A percentile compares a stretch with the other conserved stretches of the same genome.
These are phyloP conservation scores for Motacilla tschutschensis DNA, from an alignment of 2,113 vertebrate species.

Conservation along the genomic window DNA sequence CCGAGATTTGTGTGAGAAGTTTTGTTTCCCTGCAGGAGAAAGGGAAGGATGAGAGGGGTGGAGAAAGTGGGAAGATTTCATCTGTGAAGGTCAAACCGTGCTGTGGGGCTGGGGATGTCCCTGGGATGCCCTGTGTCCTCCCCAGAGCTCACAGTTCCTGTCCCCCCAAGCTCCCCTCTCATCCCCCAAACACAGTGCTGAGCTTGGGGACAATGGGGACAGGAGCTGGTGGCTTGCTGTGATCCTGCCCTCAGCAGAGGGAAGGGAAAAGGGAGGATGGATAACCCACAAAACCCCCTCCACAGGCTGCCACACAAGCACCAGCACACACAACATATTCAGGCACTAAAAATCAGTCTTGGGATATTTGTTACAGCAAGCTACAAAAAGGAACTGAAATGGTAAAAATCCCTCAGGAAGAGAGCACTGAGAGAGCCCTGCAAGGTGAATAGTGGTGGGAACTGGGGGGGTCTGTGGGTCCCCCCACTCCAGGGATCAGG, in stretches of 20 bases:
- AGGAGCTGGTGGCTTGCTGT: neutral
- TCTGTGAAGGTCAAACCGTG: neutral
- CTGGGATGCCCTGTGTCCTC: neutral
- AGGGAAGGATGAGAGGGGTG: neutral
- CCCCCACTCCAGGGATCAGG: neutral
- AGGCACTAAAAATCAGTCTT: neutral
- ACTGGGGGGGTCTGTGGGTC: neutral
- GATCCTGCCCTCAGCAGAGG: neutral
- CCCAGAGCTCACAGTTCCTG: neutral
- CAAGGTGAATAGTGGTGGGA: neutral
- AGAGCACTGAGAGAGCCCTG: neutral
- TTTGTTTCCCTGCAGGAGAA: neutral
- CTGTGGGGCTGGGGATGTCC: neutral
- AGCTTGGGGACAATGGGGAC: neutral
- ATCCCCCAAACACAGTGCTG: accelerated
- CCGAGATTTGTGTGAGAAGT: neutral
- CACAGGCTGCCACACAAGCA: accelerated
- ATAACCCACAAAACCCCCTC: neutral
- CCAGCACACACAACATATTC: accelerated
- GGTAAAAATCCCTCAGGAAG: neutral
- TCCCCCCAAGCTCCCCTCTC: neutral
- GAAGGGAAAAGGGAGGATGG: neutral
- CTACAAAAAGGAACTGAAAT: neutral
- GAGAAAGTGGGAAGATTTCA: neutral
- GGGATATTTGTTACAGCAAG: neutral